phyloP scores from a whole-genome alignment of 1,140 invertebrate genomes.

The Pachyrhynchus sulphureomaculatus region DNA sequence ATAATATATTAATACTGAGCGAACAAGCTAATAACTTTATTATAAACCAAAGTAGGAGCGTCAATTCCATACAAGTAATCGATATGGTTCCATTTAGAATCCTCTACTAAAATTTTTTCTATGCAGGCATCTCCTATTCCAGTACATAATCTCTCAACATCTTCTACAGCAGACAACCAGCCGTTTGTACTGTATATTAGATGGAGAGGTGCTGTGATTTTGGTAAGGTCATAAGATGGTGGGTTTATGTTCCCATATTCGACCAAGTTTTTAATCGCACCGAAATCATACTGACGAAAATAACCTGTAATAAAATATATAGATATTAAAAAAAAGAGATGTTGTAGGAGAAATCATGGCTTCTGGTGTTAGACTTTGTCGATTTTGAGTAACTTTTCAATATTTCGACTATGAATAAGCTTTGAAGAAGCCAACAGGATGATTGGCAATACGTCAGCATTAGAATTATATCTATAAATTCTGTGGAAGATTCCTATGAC shows the following conservation, averaged over 20 bases:
- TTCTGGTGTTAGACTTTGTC: no score
- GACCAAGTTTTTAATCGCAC: slow-evolving; percentile 52
- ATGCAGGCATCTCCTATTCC: slow-evolving; percentile 51
- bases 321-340: no score
- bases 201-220: slow-evolving; percentile 59
- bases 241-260: slow-evolving; percentile 54
- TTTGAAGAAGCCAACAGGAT: no score
- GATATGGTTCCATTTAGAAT: slow-evolving; percentile 59
- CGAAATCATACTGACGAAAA: slow-evolving; percentile 67
- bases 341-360: no score
- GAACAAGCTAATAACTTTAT: slow-evolving; percentile 51
- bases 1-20: no score
- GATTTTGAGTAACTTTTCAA: no score
- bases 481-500: no score
- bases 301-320: slow-evolving; percentile 53
- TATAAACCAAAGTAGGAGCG: slow-evolving; percentile 55
- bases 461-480: no score
- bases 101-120: slow-evolving; percentile 53
- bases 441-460: no score
- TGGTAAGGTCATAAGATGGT: slow-evolving; percentile 56
- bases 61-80: slow-evolving; percentile 62
- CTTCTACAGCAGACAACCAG: slow-evolving; percentile 42
- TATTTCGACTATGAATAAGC: no score
- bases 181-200: slow-evolving; percentile 59
- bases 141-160: slow-evolving; percentile 45